Percentiles rank a stretch among this genome's conserved stretches.
These are phyloP conservation scores for Albula glossodonta DNA, from an alignment of 2,113 vertebrate species.

Conservation along the genomic window DNA sequence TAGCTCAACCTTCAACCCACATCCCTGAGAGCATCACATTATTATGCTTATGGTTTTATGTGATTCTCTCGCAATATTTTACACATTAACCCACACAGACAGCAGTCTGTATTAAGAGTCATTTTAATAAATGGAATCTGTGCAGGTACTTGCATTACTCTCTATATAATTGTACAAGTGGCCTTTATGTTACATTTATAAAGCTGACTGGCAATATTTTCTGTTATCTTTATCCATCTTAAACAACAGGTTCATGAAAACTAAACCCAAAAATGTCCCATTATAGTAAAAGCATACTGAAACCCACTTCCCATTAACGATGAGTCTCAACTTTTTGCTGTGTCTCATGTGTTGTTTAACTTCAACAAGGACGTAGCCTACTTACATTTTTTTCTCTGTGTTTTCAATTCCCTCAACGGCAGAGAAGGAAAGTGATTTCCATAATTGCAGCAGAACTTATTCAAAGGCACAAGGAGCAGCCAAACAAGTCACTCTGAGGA, in stretches of 20 bases:
- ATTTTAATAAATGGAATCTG: background rate
- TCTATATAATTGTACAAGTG: background rate
- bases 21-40: too few relatives aligned
- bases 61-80: too few relatives aligned
- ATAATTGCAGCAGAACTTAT: background rate
- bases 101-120: background rate
- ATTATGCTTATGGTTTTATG: too few relatives aligned
- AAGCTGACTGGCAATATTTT: background rate
- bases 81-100: background rate
- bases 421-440: background rate
- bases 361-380: background rate
- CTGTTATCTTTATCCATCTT: background rate
- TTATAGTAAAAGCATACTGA: background rate
- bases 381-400: background rate
- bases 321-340: background rate
- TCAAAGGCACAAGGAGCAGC: conserved; percentile 3
- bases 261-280: background rate
- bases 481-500: background rate
- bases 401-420: background rate
- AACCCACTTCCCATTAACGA: background rate
- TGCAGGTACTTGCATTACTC: background rate
- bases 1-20: too few relatives aligned
- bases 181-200: background rate
- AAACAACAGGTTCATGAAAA: background rate
- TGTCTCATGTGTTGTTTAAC: background rate